A percentile compares a stretch with the other conserved stretches of the same genome.
These are phyloP conservation scores for Centruroides vittatus DNA, from an alignment of 1,140 invertebrate genomes.

Conservation along the genomic window DNA sequence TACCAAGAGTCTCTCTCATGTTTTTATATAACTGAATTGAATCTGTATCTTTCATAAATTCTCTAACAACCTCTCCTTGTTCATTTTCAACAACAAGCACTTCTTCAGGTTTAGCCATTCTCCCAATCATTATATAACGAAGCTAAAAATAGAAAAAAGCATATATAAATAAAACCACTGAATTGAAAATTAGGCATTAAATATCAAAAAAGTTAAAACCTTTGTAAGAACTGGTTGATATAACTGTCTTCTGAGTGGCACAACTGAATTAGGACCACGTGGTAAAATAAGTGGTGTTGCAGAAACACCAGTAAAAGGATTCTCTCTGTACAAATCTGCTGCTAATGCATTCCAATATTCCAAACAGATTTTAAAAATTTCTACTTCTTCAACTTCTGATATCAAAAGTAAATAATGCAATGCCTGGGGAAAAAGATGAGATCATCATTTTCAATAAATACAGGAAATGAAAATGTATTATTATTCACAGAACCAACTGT, in stretches of 20 bases:
- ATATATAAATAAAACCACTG: not conserved
- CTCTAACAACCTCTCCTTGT: constrained; percentile 96
- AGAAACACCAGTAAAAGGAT: constrained; percentile 14
- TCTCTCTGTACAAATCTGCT: constrained; percentile 71
- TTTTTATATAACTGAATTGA: constrained; percentile 99
- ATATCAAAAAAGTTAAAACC: constrained; percentile 22
- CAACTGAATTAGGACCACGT: constrained; percentile 22
- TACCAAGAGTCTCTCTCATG: constrained; percentile 88
- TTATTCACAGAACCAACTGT: not conserved
- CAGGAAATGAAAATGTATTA: no score
- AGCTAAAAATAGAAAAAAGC: constrained; percentile 37
- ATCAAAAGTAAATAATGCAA: constrained; percentile 90
- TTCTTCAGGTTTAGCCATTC: constrained; percentile 99
- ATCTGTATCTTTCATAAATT: constrained; percentile 99
- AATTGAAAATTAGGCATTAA: not conserved
- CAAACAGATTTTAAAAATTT: constrained; percentile 99
- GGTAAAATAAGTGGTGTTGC: not conserved
- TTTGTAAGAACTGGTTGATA: constrained; percentile 70
- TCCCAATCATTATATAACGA: constrained; percentile 95
- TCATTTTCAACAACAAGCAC: constrained; percentile 99
- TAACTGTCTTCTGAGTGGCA: constrained; percentile 44
- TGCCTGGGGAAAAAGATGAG: constrained; percentile 37
- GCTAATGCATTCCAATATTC: constrained; percentile 97
- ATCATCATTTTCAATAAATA: not conserved
- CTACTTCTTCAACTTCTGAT: constrained; percentile 97